These are phyloP conservation scores for Aleiodes leptofemur DNA, from an alignment of 2,888 invertebrate species.

Conservation along the genomic window DNA sequence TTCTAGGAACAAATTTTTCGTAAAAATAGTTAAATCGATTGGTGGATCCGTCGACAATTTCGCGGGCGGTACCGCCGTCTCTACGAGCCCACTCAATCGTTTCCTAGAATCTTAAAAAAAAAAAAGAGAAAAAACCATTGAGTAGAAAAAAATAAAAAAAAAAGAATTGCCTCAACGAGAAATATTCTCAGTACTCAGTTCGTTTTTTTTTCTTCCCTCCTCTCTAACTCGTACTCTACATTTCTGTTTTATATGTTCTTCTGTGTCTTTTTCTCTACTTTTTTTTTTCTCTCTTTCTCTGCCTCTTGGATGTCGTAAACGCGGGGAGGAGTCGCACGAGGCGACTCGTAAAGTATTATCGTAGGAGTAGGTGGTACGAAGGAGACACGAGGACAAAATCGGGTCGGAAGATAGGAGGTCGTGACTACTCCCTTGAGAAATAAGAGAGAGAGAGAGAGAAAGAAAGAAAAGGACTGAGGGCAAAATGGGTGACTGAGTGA, in stretches of 20 bases:
- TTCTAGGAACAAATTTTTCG: slow-evolving; percentile 17
- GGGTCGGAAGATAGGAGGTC: slow-evolving; percentile 47
- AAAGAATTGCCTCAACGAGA: slow-evolving; percentile 11
- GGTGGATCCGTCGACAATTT: slow-evolving; percentile 43
- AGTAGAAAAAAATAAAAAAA: neutral
- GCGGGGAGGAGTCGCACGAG: slow-evolving; percentile 44
- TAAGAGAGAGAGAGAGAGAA: neutral
- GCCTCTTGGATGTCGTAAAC: slow-evolving; percentile 48
- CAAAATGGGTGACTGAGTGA: neutral
- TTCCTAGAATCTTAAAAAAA: slow-evolving; percentile 33
- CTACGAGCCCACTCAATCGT: slow-evolving; percentile 46
- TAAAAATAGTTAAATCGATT: slow-evolving; percentile 36
- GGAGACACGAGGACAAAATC: slow-evolving; percentile 46
- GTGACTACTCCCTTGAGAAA: slow-evolving; percentile 50
- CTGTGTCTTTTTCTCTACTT: slow-evolving; percentile 5
- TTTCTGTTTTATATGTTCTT: slow-evolving; percentile 37
- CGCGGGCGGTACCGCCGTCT: slow-evolving; percentile 47
- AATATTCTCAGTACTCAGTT: slow-evolving; percentile 10
- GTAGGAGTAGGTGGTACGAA: slow-evolving; percentile 45
- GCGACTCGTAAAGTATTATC: slow-evolving; percentile 51
- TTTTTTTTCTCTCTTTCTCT: slow-evolving; percentile 18
- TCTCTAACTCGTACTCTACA: slow-evolving; percentile 21
- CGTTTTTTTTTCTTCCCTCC: neutral
- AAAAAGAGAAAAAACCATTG: neutral
- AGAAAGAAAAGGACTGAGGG: neutral